These are phyloP conservation scores for Steatocranus sp. DNA, from an alignment of 2,797 vertebrate genomes.

Conservation along the genomic window DNA sequence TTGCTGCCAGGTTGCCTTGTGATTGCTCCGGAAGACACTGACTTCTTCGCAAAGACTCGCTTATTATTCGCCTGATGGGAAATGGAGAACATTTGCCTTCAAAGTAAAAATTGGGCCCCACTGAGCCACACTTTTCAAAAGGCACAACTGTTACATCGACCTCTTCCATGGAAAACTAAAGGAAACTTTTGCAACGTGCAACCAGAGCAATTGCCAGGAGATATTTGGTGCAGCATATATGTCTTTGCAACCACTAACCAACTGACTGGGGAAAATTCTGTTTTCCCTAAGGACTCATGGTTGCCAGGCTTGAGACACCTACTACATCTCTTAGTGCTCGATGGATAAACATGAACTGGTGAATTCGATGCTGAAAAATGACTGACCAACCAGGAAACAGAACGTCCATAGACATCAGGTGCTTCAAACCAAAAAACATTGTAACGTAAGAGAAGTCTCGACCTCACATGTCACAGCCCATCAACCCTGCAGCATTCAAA, in stretches of 20 bases:
- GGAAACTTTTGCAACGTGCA: background rate
- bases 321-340: background rate
- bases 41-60: background rate
- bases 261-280: background rate
- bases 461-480: background rate
- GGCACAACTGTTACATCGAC: fast-evolving
- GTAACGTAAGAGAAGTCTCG: background rate
- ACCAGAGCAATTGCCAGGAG: background rate
- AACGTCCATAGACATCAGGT: background rate
- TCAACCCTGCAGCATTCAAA: background rate
- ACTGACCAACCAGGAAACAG: background rate
- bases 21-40: background rate
- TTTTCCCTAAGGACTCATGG: background rate
- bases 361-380: background rate
- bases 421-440: background rate
- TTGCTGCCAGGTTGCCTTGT: background rate
- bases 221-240: background rate
- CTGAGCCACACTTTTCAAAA: background rate
- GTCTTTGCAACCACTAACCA: background rate
- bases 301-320: background rate
- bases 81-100: background rate
- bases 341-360: background rate
- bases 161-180: background rate
- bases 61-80: background rate
- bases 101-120: background rate